These are phyloP conservation scores for Drosophila fulvimacula DNA, from an alignment of 2,888 invertebrate genomes.

Conservation along the genomic window DNA sequence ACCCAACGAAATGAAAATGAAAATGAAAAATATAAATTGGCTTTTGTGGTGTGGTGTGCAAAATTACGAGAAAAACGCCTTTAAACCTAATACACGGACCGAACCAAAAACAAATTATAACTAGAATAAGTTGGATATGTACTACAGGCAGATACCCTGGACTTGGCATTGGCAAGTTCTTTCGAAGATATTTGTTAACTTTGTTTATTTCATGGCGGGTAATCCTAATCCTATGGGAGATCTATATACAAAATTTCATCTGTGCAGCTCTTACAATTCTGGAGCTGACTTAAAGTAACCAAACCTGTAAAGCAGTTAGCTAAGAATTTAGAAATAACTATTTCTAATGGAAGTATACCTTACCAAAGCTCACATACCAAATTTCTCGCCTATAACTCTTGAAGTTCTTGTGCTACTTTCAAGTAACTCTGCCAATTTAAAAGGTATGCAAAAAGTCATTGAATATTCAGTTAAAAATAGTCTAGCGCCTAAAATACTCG, in stretches of 20 bases:
- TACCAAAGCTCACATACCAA: not conserved
- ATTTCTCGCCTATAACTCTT: not conserved
- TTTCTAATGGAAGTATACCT: not conserved
- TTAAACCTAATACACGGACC: slow-evolving; percentile 12
- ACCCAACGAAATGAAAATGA: slow-evolving; percentile 15
- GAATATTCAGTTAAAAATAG: no score
- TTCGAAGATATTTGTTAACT: no score
- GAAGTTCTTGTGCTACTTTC: not conserved
- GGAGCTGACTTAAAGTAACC: not conserved
- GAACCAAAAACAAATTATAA: not conserved
- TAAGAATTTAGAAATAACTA: not conserved
- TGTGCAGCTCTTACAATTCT: not conserved
- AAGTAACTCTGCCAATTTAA: no score
- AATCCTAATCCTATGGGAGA: no score
- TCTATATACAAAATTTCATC: not conserved
- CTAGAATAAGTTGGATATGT: not conserved
- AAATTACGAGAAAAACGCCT: slow-evolving; percentile 28
- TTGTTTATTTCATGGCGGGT: no score
- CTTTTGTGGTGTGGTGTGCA: slow-evolving; percentile 40
- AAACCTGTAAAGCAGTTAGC: not conserved
- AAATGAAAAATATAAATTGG: slow-evolving; percentile 66
- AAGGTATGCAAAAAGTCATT: not conserved
- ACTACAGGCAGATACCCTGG: not conserved
- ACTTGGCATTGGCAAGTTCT: not conserved
- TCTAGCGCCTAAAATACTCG: not conserved